Percentiles rank a stretch among this genome's conserved stretches.
Conservation (phyloP, 2,797 vertebrate genomes). For the Loris lydekkerianus region DNA sequence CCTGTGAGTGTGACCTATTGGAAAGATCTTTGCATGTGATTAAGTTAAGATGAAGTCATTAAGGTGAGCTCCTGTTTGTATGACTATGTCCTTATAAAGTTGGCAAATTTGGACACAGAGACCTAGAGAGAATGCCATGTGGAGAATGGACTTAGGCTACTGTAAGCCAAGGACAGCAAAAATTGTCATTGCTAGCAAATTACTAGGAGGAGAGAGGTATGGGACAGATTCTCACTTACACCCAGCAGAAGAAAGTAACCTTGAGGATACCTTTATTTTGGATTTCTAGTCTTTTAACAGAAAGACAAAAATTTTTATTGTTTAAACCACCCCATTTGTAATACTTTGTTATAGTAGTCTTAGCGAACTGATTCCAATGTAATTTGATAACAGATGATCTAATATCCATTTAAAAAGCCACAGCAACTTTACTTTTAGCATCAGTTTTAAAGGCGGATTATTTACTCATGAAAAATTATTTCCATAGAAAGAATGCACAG, state of each 20-base stretch:
- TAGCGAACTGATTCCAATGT: not conserved
- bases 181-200: not conserved
- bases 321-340: not conserved
- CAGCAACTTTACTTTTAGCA: not conserved
- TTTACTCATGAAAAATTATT: conserved; percentile 25
- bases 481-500: not conserved
- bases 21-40: not conserved
- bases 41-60: not conserved
- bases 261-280: not conserved
- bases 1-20: not conserved
- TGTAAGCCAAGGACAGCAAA: not conserved
- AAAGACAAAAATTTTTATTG: not conserved
- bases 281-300: not conserved
- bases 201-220: no score
- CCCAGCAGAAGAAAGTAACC: not conserved
- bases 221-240: not conserved
- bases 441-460: not conserved
- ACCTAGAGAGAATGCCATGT: accelerated
- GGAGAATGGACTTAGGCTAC: not conserved
- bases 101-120: not conserved
- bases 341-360: not conserved
- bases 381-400: not conserved
- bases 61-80: not conserved
- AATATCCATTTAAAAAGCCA: not conserved
- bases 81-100: no score